Evolutionary conservation across 2,797 vertebrate genomes (phyloP), one percentile per base, ranked within the genome.

Genomic region (Lutjanus argentimaculatus): DNA sequence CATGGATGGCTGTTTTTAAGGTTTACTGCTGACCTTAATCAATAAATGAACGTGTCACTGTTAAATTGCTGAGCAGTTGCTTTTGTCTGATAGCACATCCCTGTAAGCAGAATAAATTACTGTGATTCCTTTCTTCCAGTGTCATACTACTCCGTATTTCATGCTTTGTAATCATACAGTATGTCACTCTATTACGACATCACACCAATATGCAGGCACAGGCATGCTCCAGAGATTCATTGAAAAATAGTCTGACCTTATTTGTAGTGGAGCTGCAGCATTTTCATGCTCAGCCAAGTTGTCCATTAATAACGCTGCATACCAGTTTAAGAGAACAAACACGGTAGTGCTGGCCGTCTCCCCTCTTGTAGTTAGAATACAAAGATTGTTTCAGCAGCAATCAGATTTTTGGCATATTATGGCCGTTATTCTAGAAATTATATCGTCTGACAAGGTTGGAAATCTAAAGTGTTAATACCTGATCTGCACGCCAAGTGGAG

Each of bases 211-310:
- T 82, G 53, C 73, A 81, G 51, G 55, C 74, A 17, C 46, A 73
- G 68, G 16, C 84, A 53, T 73, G 76, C 82, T 66, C 66, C n/a
- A 53, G 64, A 67, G 49, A 71, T 72, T 75, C 69, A 84, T 83
- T 89, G 61, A 80, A 88, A 86, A 83, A 57, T 48, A 19, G 78
- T 71, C 72, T 82, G 86, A 88, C 86, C 79, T 86, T 88, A 88
- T 89, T 89, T 86, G 86, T 84, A 74, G 78, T 79, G 65, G 43
- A 4, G 21, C 66, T 67, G 65, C 66, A 49, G 55, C 64, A 71
- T 88, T 85, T 80, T 82, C 25, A 63, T 48, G n/a, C 73, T 82
- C 36, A 77, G 87, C 75, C 82, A 90, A 85, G 79, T 85, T 88
- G 59, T 69, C 79, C 82, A 82, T 86, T 89, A 87, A 85, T 90